Evolutionary conservation across 2,888 invertebrate genomes (phyloP).

Genomic region (Pyralis farinalis): DNA sequence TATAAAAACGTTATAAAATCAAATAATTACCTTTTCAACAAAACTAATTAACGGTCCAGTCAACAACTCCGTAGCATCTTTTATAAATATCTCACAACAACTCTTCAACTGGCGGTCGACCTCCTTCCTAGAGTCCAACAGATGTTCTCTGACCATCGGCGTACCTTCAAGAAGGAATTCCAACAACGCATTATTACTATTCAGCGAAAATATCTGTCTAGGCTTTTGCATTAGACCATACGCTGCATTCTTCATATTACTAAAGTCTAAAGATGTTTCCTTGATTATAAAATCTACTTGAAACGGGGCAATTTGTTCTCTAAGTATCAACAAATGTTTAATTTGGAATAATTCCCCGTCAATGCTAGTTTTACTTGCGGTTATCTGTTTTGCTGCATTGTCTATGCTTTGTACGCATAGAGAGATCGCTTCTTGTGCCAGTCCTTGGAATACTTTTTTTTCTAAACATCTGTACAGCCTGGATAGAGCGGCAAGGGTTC

Average conservation of each 20-base stretch:
- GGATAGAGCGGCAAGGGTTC: slow-evolving; percentile 96
- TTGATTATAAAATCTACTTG: slow-evolving; percentile 96
- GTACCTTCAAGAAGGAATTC: slow-evolving; percentile 97
- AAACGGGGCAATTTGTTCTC: slow-evolving; percentile 99
- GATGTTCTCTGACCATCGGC: slow-evolving; percentile 94
- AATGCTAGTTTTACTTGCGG: slow-evolving; percentile 87
- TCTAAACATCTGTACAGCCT: slow-evolving; percentile 93
- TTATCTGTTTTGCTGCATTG: slow-evolving; percentile 89
- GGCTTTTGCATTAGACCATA: slow-evolving; percentile 88
- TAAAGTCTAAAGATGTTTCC: slow-evolving; percentile 96
- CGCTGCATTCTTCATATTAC: slow-evolving; percentile 94
- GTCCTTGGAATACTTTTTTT: slow-evolving; percentile 96
- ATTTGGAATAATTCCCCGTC: slow-evolving; percentile 98
- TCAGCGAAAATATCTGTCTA: slow-evolving; percentile 91
- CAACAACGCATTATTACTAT: slow-evolving; percentile 93
- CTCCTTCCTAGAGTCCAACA: slow-evolving; percentile 96
- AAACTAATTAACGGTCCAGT: slow-evolving; percentile 88
- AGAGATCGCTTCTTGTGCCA: slow-evolving; percentile 97
- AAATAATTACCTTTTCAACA: slow-evolving; percentile 83
- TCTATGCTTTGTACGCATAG: slow-evolving; percentile 95
- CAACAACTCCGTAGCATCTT: slow-evolving; percentile 87
- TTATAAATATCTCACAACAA: slow-evolving; percentile 94
- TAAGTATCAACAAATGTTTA: slow-evolving; percentile 96
- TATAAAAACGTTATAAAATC: no score
- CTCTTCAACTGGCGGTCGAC: slow-evolving; percentile 95